Evolutionary conservation across 30 jellyfish, hydroid and myxozoan species (phyloP).

Genomic region (Chrysaora quinquecirrha): DNA sequence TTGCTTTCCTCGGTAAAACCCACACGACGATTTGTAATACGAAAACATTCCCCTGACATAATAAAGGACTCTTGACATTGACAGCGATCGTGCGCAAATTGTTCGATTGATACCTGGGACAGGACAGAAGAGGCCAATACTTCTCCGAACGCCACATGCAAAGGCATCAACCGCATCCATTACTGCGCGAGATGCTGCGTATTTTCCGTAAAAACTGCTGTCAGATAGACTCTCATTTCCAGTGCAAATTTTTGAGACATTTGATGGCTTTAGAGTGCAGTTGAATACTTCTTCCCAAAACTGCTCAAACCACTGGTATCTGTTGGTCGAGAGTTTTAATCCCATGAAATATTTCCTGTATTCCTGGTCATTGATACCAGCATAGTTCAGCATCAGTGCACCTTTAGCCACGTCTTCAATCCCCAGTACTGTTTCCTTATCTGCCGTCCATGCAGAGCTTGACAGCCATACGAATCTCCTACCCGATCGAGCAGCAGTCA

Average conservation of each 20-base stretch:
- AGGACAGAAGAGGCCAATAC: background rate
- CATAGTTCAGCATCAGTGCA: slow-evolving; percentile 16
- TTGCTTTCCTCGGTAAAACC: background rate
- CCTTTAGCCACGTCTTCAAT: slow-evolving; percentile 51
- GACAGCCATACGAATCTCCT: slow-evolving; percentile 29
- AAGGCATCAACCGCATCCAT: slow-evolving; percentile 39
- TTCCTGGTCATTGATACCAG: background rate
- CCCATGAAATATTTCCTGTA: slow-evolving; percentile 22
- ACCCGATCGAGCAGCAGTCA: slow-evolving; percentile 24
- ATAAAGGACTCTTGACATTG: background rate
- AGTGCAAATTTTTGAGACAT: background rate
- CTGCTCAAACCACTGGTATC: background rate
- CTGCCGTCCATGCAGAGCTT: background rate
- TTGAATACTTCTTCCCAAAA: slow-evolving; percentile 24
- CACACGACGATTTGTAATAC: background rate
- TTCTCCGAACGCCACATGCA: slow-evolving; percentile 27
- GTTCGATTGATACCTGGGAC: background rate
- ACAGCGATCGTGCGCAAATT: background rate
- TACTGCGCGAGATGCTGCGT: slow-evolving; percentile 49
- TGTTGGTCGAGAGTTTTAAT: background rate
- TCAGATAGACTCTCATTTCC: slow-evolving; percentile 3
- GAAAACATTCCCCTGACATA: background rate
- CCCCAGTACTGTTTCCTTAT: background rate
- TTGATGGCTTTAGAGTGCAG: background rate
- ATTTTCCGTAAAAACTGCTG: background rate